Conservation (phyloP, 1,140 invertebrate genomes). For the Phocides pigmalion region DNA sequence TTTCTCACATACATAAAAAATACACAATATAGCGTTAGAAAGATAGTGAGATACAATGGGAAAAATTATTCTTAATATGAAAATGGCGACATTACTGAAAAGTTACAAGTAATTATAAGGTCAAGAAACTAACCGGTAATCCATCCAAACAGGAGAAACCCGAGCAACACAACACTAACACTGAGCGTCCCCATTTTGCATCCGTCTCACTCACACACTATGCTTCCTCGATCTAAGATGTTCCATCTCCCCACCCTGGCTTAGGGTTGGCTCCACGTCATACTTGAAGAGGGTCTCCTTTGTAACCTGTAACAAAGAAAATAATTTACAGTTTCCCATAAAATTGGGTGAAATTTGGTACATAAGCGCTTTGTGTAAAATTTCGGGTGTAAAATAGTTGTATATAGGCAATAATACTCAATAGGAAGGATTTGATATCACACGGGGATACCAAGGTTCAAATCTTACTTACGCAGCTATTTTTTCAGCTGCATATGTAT, state of each 20-base stretch:
- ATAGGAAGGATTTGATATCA: too few species aligned
- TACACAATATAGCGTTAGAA: too few species aligned
- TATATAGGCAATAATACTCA: too few species aligned
- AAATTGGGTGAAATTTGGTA: constrained; percentile 2
- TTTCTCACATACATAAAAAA: too few species aligned
- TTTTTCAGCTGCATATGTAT: too few species aligned
- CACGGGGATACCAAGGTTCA: too few species aligned
- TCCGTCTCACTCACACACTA: constrained; percentile 44
- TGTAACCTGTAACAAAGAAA: constrained; percentile 61
- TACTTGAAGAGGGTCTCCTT: constrained; percentile 20
- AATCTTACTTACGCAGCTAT: too few species aligned
- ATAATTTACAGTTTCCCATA: constrained; percentile 36
- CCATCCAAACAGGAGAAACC: constrained; percentile 52
- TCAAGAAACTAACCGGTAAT: constrained; percentile 53
- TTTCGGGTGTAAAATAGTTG: too few species aligned
- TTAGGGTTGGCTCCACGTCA: constrained; percentile 25
- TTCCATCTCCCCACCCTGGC: constrained; percentile 16
- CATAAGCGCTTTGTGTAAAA: too few species aligned
- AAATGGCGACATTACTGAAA: too few species aligned
- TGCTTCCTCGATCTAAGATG: constrained; percentile 20
- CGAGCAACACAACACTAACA: constrained; percentile 41
- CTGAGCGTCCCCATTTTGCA: constrained; percentile 50
- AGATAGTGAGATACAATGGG: too few species aligned
- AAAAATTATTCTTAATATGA: too few species aligned
- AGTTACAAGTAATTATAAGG: not conserved